Conservation (phyloP, 53 echinoderm and acorn worm genomes). For the Hippasteria phrygiana region DNA sequence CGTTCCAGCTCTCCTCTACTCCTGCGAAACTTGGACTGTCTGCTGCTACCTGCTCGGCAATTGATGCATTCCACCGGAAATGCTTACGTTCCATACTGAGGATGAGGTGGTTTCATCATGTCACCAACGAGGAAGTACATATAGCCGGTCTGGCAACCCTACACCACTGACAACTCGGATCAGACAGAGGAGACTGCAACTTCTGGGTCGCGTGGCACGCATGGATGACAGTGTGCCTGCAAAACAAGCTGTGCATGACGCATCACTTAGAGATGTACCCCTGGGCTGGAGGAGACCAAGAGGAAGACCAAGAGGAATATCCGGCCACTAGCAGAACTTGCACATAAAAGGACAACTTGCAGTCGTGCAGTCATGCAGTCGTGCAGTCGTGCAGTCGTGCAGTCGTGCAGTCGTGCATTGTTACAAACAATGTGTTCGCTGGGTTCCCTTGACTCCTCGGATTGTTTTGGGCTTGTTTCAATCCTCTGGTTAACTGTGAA, state of each 20-base stretch:
- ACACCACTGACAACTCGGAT: background rate
- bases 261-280: background rate
- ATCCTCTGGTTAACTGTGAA: too few species aligned
- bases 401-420: too few species aligned
- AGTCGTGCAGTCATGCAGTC: background rate
- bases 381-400: too few species aligned
- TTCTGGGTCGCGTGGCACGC: background rate
- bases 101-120: background rate
- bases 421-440: too few species aligned
- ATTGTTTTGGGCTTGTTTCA: too few species aligned
- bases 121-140: background rate
- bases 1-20: background rate
- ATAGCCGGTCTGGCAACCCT: background rate
- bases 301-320: background rate
- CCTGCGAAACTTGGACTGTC: background rate
- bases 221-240: background rate
- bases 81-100: background rate
- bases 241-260: background rate
- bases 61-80: background rate
- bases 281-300: background rate
- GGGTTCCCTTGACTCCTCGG: too few species aligned
- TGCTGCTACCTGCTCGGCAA: background rate
- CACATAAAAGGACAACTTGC: background rate
- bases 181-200: background rate
- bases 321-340: background rate